These are phyloP conservation scores for Oithona nana DNA, from an alignment of 2,888 invertebrate genomes.

Conservation along the genomic window DNA sequence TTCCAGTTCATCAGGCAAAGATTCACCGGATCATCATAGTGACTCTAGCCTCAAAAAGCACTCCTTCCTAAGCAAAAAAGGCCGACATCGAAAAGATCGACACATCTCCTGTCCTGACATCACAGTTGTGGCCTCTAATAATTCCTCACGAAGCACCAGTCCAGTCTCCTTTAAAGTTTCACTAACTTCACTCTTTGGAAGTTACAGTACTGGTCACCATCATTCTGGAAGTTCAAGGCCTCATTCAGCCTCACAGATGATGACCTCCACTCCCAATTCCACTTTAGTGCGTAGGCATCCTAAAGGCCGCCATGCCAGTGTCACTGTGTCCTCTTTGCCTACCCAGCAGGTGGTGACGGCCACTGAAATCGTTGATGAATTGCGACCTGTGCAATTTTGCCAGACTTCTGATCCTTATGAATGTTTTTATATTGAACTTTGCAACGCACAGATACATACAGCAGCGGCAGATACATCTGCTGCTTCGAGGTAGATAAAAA, in stretches of 20 bases:
- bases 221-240: not conserved
- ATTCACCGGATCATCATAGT: not conserved
- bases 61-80: not conserved
- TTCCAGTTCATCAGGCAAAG: not conserved
- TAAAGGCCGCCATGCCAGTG: not conserved
- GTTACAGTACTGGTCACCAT: not conserved
- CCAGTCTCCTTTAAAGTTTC: slow-evolving; percentile 5
- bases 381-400: not conserved
- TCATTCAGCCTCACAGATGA: too few species aligned
- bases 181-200: slow-evolving; percentile 2
- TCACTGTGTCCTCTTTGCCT: too few species aligned
- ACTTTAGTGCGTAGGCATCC: not conserved
- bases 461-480: not conserved
- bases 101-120: slow-evolving; percentile 12
- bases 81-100: not conserved
- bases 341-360: not conserved
- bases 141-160: slow-evolving; percentile 10
- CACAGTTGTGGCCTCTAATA: not conserved
- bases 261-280: not conserved
- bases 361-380: not conserved
- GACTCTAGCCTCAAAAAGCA: not conserved
- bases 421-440: not conserved
- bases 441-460: not conserved
- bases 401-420: not conserved
- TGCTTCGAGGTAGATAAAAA: too few species aligned